phyloP scores from a whole-genome alignment of 2,113 vertebrate genomes.

The Colistium nudipinnis region DNA sequence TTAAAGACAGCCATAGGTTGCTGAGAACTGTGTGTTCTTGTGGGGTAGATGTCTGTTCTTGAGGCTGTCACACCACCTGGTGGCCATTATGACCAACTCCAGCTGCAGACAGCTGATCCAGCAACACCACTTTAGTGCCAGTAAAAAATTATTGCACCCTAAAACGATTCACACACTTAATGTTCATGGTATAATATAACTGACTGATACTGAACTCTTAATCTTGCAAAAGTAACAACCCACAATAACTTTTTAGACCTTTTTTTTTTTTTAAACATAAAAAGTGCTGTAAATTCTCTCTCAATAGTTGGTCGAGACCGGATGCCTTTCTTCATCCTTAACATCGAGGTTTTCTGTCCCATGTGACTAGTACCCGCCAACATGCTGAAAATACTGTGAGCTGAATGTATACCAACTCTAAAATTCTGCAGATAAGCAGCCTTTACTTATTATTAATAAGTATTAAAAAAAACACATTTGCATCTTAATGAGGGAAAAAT shows the following conservation, averaged over 20 bases:
- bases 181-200: slow-evolving; percentile 3
- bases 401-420: too few species aligned
- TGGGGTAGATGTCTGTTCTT: slow-evolving; percentile 23
- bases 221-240: neutral
- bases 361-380: too few species aligned
- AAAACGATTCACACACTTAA: neutral
- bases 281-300: too few species aligned
- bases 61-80: slow-evolving; percentile 62
- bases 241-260: neutral
- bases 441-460: too few species aligned
- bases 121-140: neutral
- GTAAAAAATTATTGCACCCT: slow-evolving; percentile 9
- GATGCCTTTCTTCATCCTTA: too few species aligned
- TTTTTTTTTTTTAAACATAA: neutral
- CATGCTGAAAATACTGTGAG: too few species aligned
- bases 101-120: neutral
- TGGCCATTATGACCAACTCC: slow-evolving; percentile 38
- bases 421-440: too few species aligned
- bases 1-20: slow-evolving; percentile 17
- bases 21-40: slow-evolving; percentile 1
- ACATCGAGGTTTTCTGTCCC: too few species aligned
- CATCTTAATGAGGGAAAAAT: too few species aligned
- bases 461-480: too few species aligned
- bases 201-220: neutral
- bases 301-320: too few species aligned